Conservation (phyloP, 2,888 invertebrate genomes). For the Myopa tessellatipennis region DNA sequence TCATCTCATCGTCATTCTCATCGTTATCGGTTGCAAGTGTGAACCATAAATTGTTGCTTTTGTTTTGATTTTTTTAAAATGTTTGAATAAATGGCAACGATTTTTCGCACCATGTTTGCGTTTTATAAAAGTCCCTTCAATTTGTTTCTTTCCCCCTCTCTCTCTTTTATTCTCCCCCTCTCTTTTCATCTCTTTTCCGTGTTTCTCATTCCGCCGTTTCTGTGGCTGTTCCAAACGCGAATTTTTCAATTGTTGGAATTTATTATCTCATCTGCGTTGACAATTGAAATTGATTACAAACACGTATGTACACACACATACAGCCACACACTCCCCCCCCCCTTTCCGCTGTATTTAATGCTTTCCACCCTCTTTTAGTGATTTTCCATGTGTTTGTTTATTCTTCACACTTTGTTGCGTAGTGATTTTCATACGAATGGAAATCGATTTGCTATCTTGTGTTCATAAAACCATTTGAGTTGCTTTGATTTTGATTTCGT, state of each 20-base stretch:
- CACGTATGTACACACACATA: not conserved
- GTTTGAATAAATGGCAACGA: not conserved
- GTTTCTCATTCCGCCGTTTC: not conserved
- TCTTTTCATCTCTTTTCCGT: not conserved
- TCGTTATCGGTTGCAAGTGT: conserved; percentile 21
- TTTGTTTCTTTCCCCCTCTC: not conserved
- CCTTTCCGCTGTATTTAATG: not conserved
- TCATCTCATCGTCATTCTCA: too few species aligned
- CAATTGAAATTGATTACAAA: conserved; percentile 9
- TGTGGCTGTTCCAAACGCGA: not conserved
- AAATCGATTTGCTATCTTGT: too few species aligned
- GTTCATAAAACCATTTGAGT: too few species aligned
- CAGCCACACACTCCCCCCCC: not conserved
- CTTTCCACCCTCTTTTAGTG: not conserved
- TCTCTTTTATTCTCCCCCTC: not conserved
- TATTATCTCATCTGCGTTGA: conserved; percentile 7
- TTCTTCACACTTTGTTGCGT: too few species aligned
- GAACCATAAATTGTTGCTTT: conserved; percentile 11
- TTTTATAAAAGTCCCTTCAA: too few species aligned
- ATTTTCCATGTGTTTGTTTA: not conserved
- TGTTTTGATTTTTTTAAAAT: not conserved
- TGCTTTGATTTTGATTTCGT: too few species aligned
- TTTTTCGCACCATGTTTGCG: not conserved
- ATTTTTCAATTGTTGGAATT: conserved; percentile 5
- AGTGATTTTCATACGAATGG: too few species aligned